Percentiles rank a stretch among this genome's conserved stretches.
Conservation (phyloP, 1,140 invertebrate species). For the Reticulitermes speratus region DNA sequence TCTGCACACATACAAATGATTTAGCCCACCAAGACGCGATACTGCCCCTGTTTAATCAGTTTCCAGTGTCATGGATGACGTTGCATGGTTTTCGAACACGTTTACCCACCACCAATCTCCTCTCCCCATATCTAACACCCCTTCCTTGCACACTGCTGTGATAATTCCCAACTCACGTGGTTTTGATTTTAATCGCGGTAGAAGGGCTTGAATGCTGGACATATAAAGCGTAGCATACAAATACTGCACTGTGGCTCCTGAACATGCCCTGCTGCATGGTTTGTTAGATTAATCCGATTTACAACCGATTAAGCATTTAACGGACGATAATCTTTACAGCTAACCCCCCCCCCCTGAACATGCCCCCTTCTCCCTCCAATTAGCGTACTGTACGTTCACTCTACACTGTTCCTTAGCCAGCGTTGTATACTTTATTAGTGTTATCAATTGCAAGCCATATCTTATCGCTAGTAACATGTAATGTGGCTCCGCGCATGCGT, state of each 20-base stretch:
- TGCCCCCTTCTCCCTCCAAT: not conserved
- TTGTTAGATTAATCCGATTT: not conserved
- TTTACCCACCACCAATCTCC: not conserved
- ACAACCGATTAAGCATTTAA: not conserved
- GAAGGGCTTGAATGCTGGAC: not conserved
- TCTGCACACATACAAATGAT: not conserved
- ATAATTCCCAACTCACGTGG: not conserved
- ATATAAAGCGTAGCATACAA: not conserved
- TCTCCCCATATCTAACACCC: not conserved
- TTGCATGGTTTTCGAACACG: not conserved
- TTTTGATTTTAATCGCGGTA: not conserved
- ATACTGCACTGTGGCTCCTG: not conserved
- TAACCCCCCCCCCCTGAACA: not conserved
- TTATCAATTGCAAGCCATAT: no score
- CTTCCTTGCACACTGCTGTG: not conserved
- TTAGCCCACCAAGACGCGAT: not conserved
- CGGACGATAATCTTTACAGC: not conserved
- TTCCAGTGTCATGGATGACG: not conserved
- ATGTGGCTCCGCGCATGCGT: not conserved
- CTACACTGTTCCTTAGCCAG: not conserved
- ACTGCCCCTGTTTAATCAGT: no score
- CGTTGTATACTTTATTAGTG: not conserved
- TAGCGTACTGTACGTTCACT: not conserved
- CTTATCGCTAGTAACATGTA: not conserved
- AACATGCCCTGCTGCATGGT: not conserved